Conservation (phyloP, 2,797 vertebrate species). For the Hypotaenidia okinawae region DNA sequence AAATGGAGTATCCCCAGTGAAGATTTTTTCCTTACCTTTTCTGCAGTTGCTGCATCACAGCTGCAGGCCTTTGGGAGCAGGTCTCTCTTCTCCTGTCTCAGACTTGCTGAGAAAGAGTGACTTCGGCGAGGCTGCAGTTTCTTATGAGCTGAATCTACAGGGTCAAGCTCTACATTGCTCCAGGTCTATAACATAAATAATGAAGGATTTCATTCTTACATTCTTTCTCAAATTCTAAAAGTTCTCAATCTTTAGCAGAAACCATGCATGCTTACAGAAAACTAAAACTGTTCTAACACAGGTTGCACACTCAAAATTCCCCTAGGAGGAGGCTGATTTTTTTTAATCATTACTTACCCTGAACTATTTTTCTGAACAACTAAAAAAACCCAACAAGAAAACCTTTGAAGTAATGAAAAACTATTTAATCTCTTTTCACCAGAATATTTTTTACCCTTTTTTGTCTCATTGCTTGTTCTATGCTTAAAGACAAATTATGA, state of each 20-base stretch:
- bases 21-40: conserved; percentile 52
- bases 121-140: conserved; percentile 49
- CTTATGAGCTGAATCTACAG: conserved; percentile 36
- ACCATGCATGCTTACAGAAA: background rate
- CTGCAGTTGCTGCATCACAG: background rate
- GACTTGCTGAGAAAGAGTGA: conserved; percentile 61
- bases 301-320: background rate
- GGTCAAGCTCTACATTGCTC: conserved; percentile 63
- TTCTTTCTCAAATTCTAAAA: background rate
- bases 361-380: background rate
- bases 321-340: background rate
- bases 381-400: background rate
- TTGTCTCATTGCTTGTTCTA: background rate
- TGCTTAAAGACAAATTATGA: background rate
- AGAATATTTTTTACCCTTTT: background rate
- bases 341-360: background rate
- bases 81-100: conserved; percentile 43
- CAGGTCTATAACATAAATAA: conserved; percentile 55
- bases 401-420: background rate
- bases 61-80: conserved; percentile 36
- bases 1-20: background rate
- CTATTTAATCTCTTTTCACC: background rate
- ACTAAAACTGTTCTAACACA: background rate
- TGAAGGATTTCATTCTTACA: background rate
- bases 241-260: background rate